Conservation (phyloP, 2,113 vertebrate genomes). For the Vicugna pacos region DNA sequence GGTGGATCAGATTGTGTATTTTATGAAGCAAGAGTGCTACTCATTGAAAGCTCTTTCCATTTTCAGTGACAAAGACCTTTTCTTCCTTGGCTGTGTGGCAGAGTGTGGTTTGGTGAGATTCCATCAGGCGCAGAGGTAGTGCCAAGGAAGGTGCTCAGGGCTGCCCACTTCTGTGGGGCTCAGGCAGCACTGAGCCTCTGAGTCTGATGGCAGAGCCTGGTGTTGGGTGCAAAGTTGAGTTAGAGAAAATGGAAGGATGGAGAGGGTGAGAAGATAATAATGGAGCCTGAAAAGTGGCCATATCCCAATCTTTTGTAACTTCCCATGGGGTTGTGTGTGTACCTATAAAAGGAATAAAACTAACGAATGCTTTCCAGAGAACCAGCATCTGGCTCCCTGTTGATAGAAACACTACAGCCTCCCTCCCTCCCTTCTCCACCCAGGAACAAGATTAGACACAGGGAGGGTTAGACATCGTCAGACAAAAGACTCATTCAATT, state of each 20-base stretch:
- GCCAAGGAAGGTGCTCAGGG: accelerated
- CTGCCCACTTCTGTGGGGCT: background rate
- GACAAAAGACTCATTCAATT: background rate
- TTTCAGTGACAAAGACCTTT: background rate
- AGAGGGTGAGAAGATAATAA: background rate
- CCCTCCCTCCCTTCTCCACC: background rate
- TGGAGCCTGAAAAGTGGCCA: background rate
- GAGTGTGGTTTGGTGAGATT: background rate
- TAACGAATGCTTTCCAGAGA: background rate
- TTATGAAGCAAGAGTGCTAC: background rate
- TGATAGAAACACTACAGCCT: background rate
- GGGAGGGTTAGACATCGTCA: background rate
- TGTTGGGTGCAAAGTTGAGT: background rate
- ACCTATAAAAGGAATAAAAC: background rate
- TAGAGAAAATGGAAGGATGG: background rate
- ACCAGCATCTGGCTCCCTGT: background rate
- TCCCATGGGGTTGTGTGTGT: background rate
- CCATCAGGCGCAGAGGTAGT: background rate
- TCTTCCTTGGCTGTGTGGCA: background rate
- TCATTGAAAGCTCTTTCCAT: background rate
- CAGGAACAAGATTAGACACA: background rate
- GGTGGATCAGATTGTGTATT: background rate
- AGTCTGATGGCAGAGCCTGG: background rate
- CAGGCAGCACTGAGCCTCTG: background rate
- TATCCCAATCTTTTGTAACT: background rate